These are phyloP conservation scores for Anabacerthia variegaticeps DNA, from an alignment of 2,797 vertebrate genomes.

Conservation along the genomic window DNA sequence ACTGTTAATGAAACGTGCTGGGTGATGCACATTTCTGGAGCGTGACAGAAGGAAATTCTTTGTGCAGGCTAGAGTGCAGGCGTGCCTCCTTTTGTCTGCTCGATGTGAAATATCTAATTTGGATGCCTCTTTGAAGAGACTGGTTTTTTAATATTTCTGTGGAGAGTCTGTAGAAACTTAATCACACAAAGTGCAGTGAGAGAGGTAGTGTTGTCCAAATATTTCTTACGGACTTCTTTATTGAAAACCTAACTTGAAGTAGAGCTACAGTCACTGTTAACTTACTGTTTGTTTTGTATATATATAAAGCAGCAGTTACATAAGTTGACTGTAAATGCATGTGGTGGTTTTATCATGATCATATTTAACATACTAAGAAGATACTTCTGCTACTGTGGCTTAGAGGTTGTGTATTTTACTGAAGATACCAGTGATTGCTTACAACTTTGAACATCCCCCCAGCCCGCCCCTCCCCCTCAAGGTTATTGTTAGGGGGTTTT, in stretches of 20 bases:
- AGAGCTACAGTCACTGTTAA: not conserved
- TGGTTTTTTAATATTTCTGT: not conserved
- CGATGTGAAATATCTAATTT: not conserved
- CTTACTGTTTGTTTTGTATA: not conserved
- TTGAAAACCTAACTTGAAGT: not conserved
- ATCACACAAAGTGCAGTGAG: not conserved
- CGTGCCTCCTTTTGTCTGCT: not conserved
- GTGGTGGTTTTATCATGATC: not conserved
- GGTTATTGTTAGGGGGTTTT: not conserved
- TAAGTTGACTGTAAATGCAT: not conserved
- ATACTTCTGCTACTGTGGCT: not conserved
- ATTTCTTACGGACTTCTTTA: not conserved
- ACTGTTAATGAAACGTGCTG: not conserved
- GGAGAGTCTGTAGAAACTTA: not conserved
- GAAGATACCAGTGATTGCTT: not conserved
- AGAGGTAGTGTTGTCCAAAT: not conserved
- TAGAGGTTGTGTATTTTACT: not conserved
- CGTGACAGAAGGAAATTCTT: not conserved
- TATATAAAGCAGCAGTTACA: not conserved
- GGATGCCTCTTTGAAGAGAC: not conserved
- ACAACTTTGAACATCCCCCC: not conserved
- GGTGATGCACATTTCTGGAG: not conserved
- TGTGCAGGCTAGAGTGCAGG: not conserved
- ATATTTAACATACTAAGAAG: not conserved
- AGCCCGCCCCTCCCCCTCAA: accelerated